A percentile compares a stretch with the other conserved stretches of the same genome.
Conservation (phyloP, 2,888 invertebrate genomes). For the Fabriciana adippe region DNA sequence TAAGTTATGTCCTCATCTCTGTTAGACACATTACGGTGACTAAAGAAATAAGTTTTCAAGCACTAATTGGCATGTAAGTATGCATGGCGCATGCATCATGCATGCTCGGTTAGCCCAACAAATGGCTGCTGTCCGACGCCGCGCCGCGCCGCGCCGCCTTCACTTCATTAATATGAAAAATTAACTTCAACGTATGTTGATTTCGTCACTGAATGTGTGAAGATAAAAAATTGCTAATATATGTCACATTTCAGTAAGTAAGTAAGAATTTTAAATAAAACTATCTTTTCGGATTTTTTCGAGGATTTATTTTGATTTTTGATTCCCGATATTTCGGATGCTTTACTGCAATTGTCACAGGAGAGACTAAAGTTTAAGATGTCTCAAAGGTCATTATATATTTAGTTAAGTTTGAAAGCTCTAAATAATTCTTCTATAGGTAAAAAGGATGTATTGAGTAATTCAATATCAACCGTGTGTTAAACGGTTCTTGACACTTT, state of each 20-base stretch:
- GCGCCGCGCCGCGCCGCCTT: constrained; percentile 37
- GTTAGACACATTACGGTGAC: constrained; percentile 10
- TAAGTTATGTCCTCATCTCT: constrained; percentile 16
- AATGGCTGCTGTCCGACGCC: constrained; percentile 33
- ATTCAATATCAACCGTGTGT: constrained; percentile 13
- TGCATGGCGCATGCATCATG: constrained; percentile 31
- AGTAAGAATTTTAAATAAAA: too few species aligned
- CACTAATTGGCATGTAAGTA: constrained; percentile 31
- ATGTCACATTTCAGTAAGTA: neutral
- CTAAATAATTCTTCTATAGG: neutral
- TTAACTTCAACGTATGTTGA: constrained; percentile 21
- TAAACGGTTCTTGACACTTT: constrained; percentile 8
- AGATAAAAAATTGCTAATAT: constrained; percentile 2
- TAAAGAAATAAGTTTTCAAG: constrained; percentile 22
- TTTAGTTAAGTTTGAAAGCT: too few species aligned
- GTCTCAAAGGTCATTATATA: too few species aligned
- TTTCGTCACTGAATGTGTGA: constrained; percentile 10
- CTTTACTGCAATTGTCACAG: too few species aligned
- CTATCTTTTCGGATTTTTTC: too few species aligned
- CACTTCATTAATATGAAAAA: constrained; percentile 44
- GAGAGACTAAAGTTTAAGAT: too few species aligned
- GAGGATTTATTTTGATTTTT: too few species aligned
- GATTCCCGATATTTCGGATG: too few species aligned
- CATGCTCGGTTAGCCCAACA: constrained; percentile 37
- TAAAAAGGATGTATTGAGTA: constrained; percentile 2